Evolutionary conservation across 2,797 vertebrate species (phyloP), one percentile per base, ranked within the genome.

Genomic region (Balearica regulorum): DNA sequence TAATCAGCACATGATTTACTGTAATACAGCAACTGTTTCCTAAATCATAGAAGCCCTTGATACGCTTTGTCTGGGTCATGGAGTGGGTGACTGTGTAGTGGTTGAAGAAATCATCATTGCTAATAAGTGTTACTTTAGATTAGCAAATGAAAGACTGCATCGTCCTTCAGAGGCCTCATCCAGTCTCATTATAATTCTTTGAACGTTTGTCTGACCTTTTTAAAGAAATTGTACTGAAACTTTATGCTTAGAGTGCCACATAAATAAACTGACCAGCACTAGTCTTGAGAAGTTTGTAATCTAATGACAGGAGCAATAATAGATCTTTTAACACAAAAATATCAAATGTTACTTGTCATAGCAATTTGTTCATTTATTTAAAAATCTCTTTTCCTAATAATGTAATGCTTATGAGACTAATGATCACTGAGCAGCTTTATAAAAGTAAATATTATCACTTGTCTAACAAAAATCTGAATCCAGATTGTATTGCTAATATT

Each of bases 61-160:
- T 94, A 44, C 1, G 5, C 20, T 77, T 81, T 83, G 73, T 76
- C 70, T 93, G 83, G 68, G 75, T 96, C 78, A 9, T 57, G 79
- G 57, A 60, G 29, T 39, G 57, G 70, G 82, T 85, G 65, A 85
- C 72, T 71, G 6, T 51, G 46, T 58, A 86, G 73, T 82, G 76
- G 35, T 57, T 90, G 88, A 82, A 94, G 89, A 84, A 96, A 93
- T 94, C 87, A 54, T 94, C 75, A 31, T 72, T 89, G 85, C 94
- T 96, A 94, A 44, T 92, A 97, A 94, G 87, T 95, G 66, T 85
- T 96, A 64, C 60, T 92, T 84, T 54, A 93, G 81, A 97, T 94
- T 95, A 95, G 93, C 72, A 79, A 97, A 92, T 94, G 90, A 94
- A 96, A 87, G 91, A 75, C 86, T 69, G 68, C 61, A 4, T 37